These are phyloP conservation scores for Sphenodon punctatus DNA, from an alignment of 2,797 vertebrate species.

Conservation along the genomic window DNA sequence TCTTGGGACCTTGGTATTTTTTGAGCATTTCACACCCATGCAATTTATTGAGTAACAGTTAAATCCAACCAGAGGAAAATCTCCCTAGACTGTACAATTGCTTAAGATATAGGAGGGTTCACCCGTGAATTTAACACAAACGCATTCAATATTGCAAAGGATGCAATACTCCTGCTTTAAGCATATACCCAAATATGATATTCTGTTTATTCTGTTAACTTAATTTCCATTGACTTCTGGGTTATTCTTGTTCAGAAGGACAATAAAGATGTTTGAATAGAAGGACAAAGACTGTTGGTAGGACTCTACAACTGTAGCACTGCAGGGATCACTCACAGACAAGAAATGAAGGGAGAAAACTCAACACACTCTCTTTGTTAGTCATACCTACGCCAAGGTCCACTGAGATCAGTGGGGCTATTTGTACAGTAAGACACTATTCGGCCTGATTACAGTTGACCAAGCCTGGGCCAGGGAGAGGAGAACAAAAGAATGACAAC, in stretches of 20 bases:
- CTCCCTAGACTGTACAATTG: not conserved
- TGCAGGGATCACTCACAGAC: rapidly evolving
- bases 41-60: not conserved
- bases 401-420: not conserved
- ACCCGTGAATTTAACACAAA: not conserved
- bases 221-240: not conserved
- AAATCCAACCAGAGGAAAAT: not conserved
- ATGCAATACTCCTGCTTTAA: not conserved
- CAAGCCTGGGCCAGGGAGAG: not conserved
- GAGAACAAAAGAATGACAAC: not conserved
- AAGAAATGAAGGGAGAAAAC: rapidly evolving
- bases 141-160: rapidly evolving
- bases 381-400: not conserved
- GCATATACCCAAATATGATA: not conserved
- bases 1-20: not conserved
- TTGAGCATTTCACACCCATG: not conserved
- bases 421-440: not conserved
- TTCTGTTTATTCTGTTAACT: no score
- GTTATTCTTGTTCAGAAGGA: not conserved
- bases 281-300: not conserved
- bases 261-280: rapidly evolving
- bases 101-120: not conserved
- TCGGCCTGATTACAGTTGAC: not conserved
- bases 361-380: rapidly evolving
- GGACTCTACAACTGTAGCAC: not conserved